Base-by-base conservation (phyloP, 2,113 vertebrate genomes). In the Notothenia rossii region DNA sequence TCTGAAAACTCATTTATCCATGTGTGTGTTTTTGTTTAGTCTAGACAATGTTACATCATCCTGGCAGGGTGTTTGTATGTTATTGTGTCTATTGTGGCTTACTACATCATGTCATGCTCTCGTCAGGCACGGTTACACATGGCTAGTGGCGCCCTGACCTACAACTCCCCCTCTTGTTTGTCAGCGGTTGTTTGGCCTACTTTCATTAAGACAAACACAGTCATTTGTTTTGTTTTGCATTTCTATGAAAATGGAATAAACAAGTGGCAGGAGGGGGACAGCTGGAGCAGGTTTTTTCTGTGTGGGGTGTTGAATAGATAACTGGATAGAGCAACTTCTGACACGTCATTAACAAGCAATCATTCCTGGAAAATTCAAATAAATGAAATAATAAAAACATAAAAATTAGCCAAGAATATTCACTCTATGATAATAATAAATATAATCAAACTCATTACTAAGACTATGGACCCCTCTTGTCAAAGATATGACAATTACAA, bases 171-270 rank as follows among this genome's bases (percentile, higher is more conserved):
- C 87, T 85, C 89, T 88, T 93, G 91, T 93, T 94, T 93, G 91
- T 91, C 88, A 87, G 86, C 72, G 65, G 86, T 94, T 94, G 89
- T 93, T 93, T 95, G 95, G 93, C 94, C 95, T 95, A 95, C 90
- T 94, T 96, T 94, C 90, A 88, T 90, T 68, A 91, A 86, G 92
- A 93, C 91, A 92, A 95, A 93, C 85, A 94, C 64, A 77, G 82
- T 80, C 88, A 88, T 92, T 94, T 95, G 89, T 93, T 91, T 88
- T 88, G 88, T 90, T 88, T 85, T 87, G 79, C 81, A 92, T 93
- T 94, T 93, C 91, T 91, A 95, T 95, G 67, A 93, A 93, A 95
- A 94, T 88, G 81, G 62, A 86, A 91, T 72, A 93, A 89, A 93
- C 85, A 91, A 88, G 75, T 68, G 77, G 69, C 70, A 75, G 36